These are phyloP conservation scores for Hemicrepidius hirtus DNA, from an alignment of 2,888 invertebrate genomes.

Conservation along the genomic window DNA sequence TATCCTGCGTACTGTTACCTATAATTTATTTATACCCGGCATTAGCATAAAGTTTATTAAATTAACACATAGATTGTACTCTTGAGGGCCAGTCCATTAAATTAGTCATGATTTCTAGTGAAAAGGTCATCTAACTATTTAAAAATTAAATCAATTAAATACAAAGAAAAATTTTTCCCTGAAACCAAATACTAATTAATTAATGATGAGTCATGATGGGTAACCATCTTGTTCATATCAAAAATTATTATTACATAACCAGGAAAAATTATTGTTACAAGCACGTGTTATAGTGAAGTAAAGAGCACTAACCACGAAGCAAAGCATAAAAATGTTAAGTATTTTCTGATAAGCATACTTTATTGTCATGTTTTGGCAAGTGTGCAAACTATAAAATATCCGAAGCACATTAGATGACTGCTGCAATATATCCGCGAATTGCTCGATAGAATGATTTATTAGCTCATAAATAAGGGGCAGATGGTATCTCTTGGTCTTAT, in stretches of 20 bases:
- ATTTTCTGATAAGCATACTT: conserved; percentile 31
- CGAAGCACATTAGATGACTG: conserved; percentile 28
- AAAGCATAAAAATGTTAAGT: conserved; percentile 13
- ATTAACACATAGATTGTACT: too few species aligned
- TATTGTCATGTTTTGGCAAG: conserved; percentile 32
- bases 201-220: too few species aligned
- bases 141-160: too few species aligned
- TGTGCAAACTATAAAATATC: conserved; percentile 27
- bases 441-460: conserved; percentile 26
- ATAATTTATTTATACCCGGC: too few species aligned
- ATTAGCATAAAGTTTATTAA: too few species aligned
- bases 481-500: conserved; percentile 7
- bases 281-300: conserved; percentile 11
- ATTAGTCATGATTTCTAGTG: too few species aligned
- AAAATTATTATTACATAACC: background rate
- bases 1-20: too few species aligned
- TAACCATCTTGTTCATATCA: too few species aligned
- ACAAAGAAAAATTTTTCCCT: too few species aligned
- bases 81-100: too few species aligned
- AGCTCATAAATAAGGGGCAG: conserved; percentile 21
- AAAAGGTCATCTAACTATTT: too few species aligned
- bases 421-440: conserved; percentile 31
- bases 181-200: too few species aligned
- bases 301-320: background rate
- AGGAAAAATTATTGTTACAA: background rate